Evolutionary conservation across 2,113 vertebrate genomes (phyloP), one percentile per base, ranked within the genome.

Genomic region (Thomomys bottae): DNA sequence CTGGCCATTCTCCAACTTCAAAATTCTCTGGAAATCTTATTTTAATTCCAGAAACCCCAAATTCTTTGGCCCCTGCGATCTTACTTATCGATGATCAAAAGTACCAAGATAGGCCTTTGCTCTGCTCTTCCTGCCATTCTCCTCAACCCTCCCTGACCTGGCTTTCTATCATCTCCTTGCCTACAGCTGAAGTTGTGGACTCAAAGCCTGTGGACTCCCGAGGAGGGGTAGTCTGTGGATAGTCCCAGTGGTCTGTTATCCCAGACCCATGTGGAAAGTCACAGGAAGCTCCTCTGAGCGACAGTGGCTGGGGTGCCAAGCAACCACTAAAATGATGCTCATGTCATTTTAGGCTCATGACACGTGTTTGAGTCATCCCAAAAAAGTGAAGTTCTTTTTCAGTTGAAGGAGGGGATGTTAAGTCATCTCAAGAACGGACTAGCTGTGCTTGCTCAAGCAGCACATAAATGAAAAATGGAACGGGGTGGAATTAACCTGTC

Each of bases 111-210:
- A 6, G 40, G 40, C 38, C 57, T 26, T 20, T 26, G 38, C 79
- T 68, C 23, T 12, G 59, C 68, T 81, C 64, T 73, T 70, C 49
- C 76, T 40, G 61, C 17, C 23, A 34, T 40, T 71, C 63, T 21
- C n/a, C 40, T 81, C 61, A 42, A 45, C 34, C 45, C 61, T 91
- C 54, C 73, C 61, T 23, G 68, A 40, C n/a, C 57, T 73, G 64
- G 24, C 38, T 67, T 72, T 72, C 88, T 38, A 28, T 49, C 63
- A 88, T 71, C 32, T 59, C 73, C 20, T 86, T 4, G 0, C 30
- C 88, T 73, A 57, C 63, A 87, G 40, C 85, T 73, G 75, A 90
- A 75, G n/a, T 81, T 90, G 75, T 77, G 80, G 70, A 64, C 17
- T 66, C 45, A 67, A 45, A 38, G 59, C 67, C 76, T 68, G 12